These are phyloP conservation scores for Cotesia glomerata DNA, from an alignment of 1,140 invertebrate species.

Conservation along the genomic window DNA sequence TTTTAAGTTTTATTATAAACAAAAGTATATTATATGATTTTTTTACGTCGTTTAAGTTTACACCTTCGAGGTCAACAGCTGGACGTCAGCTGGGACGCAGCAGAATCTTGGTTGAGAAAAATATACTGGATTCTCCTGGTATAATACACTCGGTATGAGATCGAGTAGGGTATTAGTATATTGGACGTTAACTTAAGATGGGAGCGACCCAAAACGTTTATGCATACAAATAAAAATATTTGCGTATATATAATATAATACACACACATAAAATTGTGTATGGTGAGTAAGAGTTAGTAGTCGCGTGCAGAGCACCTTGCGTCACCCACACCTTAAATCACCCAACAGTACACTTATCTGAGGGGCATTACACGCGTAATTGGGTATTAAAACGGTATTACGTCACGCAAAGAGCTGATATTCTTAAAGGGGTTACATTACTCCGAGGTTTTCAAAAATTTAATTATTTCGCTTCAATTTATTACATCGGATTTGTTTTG, in stretches of 20 bases:
- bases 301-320: slow-evolving; percentile 29
- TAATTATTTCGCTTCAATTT: too few species aligned
- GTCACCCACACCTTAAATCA: slow-evolving; percentile 32
- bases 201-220: too few species aligned
- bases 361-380: slow-evolving; percentile 11
- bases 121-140: too few species aligned
- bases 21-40: too few species aligned
- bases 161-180: not conserved
- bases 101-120: not conserved
- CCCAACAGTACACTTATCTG: slow-evolving; percentile 26
- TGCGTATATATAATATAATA: not conserved
- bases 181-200: too few species aligned
- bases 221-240: not conserved
- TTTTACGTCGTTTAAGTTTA: not conserved
- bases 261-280: not conserved
- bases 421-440: too few species aligned
- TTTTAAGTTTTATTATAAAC: not conserved
- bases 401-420: too few species aligned
- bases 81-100: slow-evolving; percentile 42
- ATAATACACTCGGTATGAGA: not conserved
- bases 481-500: too few species aligned
- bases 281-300: not conserved
- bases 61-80: slow-evolving; percentile 37
- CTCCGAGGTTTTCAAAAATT: too few species aligned
- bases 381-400: too few species aligned